Percentiles rank a stretch among this genome's conserved stretches.
phyloP scores from a whole-genome alignment of 2,113 vertebrate species.

The Rissa tridactyla region DNA sequence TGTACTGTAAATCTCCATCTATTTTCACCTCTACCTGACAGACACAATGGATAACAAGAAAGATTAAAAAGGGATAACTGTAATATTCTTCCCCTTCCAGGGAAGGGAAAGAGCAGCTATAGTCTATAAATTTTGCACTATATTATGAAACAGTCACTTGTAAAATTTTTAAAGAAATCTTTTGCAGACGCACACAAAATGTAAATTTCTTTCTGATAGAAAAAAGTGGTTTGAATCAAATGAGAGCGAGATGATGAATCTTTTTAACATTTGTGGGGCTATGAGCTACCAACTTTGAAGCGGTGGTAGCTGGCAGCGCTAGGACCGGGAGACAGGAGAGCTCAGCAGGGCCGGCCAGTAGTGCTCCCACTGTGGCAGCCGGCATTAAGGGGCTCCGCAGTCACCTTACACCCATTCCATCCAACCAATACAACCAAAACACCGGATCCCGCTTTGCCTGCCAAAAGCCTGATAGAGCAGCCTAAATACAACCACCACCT shows the following conservation, averaged over 20 bases:
- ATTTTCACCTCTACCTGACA: background rate
- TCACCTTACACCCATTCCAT: background rate
- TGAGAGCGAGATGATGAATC: background rate
- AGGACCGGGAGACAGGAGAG: fast-evolving
- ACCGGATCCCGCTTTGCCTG: background rate
- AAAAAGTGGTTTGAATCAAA: background rate
- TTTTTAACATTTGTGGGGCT: background rate
- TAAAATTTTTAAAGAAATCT: background rate
- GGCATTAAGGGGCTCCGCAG: background rate
- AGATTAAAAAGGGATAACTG: background rate
- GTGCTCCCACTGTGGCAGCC: background rate
- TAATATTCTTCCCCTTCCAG: background rate
- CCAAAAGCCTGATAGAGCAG: background rate
- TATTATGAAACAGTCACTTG: background rate
- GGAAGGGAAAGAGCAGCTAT: background rate
- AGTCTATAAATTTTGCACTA: background rate
- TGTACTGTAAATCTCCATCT: background rate
- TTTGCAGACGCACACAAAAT: background rate
- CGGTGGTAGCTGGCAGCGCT: background rate
- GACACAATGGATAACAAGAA: background rate
- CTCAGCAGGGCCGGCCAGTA: background rate
- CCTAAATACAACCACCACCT: background rate
- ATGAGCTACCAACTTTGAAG: background rate
- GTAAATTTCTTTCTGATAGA: background rate
- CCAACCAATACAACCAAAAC: background rate